These are phyloP conservation scores for Scaptomyza pallida DNA, from an alignment of 1,140 invertebrate species.

Conservation along the genomic window DNA sequence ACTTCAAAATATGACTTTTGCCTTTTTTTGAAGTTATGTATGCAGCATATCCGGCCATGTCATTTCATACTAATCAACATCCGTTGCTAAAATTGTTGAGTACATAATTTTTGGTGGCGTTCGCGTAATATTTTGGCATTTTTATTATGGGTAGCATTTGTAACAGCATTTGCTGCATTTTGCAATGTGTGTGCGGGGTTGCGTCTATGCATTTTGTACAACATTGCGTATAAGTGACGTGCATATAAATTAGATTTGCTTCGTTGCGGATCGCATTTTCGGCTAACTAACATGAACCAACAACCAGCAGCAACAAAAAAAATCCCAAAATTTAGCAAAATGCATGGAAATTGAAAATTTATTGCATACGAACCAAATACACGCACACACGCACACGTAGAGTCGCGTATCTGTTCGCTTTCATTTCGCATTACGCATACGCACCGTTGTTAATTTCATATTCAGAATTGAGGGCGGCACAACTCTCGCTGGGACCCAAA, in stretches of 20 bases:
- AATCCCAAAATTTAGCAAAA: slow-evolving; percentile 6
- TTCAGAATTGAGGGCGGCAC: slow-evolving; percentile 62
- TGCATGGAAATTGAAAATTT: slow-evolving; percentile 73
- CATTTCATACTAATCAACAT: slow-evolving; percentile 79
- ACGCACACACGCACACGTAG: neutral
- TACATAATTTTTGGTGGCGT: slow-evolving; percentile 40
- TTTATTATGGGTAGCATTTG: slow-evolving; percentile 56
- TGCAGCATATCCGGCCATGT: slow-evolving; percentile 62
- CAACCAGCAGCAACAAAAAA: slow-evolving; percentile 10
- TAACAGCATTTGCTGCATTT: slow-evolving; percentile 65
- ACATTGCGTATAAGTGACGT: slow-evolving; percentile 72
- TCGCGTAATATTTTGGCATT: slow-evolving; percentile 47
- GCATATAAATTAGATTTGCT: slow-evolving; percentile 79
- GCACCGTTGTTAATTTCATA: slow-evolving; percentile 77
- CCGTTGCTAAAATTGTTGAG: slow-evolving; percentile 42
- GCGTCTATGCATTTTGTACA: slow-evolving; percentile 28
- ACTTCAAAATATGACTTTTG: no score
- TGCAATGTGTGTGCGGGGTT: slow-evolving; percentile 42
- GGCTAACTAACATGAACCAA: no score
- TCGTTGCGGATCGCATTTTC: slow-evolving; percentile 34
- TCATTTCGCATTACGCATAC: slow-evolving; percentile 69
- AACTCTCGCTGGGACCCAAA: slow-evolving; percentile 32
- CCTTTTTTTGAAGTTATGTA: slow-evolving; percentile 42
- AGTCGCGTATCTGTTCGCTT: slow-evolving; percentile 12
- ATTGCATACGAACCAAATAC: slow-evolving; percentile 48